Conservation (phyloP, 2,888 invertebrate species). For the Drosophila atripex region DNA sequence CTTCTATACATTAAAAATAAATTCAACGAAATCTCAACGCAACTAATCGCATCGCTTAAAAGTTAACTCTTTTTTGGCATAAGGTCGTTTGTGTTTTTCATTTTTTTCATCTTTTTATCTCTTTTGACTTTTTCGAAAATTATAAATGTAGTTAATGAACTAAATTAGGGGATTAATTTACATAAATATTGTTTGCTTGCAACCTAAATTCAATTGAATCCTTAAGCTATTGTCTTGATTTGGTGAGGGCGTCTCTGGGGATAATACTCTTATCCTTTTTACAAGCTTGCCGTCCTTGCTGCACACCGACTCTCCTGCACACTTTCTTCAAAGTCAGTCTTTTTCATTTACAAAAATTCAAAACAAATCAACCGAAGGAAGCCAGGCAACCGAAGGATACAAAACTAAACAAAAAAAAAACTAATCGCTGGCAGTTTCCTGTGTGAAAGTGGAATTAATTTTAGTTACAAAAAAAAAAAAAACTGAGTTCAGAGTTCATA, state of each 20-base stretch:
- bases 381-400: conserved; percentile 15
- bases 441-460: not conserved
- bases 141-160: conserved; percentile 75
- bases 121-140: conserved; percentile 56
- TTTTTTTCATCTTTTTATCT: conserved; percentile 27
- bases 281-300: conserved; percentile 23
- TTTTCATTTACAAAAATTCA: conserved; percentile 56
- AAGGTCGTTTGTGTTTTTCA: conserved; percentile 25
- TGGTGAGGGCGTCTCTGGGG: conserved; percentile 14
- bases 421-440: conserved; percentile 7
- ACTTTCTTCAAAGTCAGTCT: conserved; percentile 64
- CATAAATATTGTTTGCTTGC: conserved; percentile 55
- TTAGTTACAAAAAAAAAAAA: no score
- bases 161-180: conserved; percentile 54
- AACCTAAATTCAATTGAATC: conserved; percentile 54
- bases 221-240: conserved; percentile 37
- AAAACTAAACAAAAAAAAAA: not conserved
- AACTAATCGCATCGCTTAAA: conserved; percentile 34
- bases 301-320: conserved; percentile 10
- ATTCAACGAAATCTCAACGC: conserved; percentile 64
- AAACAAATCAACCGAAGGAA: conserved; percentile 18
- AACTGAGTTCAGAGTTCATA: not conserved
- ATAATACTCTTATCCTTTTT: conserved; percentile 4
- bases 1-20: conserved; percentile 36
- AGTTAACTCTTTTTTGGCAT: conserved; percentile 66